Base-by-base conservation (phyloP, 2,797 vertebrate genomes). In the Girardinus metallicus region DNA sequence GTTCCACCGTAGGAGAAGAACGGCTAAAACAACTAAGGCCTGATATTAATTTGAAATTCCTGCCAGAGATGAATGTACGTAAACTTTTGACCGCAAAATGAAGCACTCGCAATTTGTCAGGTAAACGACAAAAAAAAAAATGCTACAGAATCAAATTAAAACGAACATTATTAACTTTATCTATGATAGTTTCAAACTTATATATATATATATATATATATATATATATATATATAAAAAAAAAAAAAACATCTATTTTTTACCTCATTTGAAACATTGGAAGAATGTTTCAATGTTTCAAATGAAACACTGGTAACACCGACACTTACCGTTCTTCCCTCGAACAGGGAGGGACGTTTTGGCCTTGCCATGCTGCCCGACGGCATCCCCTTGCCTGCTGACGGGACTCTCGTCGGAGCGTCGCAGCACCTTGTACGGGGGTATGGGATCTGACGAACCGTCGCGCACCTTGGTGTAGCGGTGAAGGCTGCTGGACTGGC, bases 391-490 rank as follows among this genome's bases (percentile, higher is more conserved):
- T 0, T 97, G 97, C 93, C 98, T 97, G 95, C 96, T 97, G 91
- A 99, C 98, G 77, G 98, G 98, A 93, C 98, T 99, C 78, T 95
- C 95, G 83, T 99, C 97, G 55, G 99, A 99, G 85, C 98, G 97
- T 64, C 98, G 98, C 92, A 98, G 94, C 96, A 99, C 98, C 96
- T 99, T 99, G 92, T 96, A 98, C 76, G 98, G 98, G 83, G 99
- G 99, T 31, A 97, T 98, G 93, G 98, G 97, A 89, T 99, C 98
- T 64, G 97, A 94, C 43, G 97, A 93, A 84, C 91, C 92, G 91
- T 99, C 98, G 78, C 98, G 97, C 96, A 97, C 97, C 95, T 99
- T 99, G 94, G 99, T 98, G 93, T 99, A 97, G 89, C 97, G 97
- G 93, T 99, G 97, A 95, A 99, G 96, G 87, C 96, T 97, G 95